phyloP scores from a whole-genome alignment of 1,140 invertebrate genomes.

The Diorhabda elongata region DNA sequence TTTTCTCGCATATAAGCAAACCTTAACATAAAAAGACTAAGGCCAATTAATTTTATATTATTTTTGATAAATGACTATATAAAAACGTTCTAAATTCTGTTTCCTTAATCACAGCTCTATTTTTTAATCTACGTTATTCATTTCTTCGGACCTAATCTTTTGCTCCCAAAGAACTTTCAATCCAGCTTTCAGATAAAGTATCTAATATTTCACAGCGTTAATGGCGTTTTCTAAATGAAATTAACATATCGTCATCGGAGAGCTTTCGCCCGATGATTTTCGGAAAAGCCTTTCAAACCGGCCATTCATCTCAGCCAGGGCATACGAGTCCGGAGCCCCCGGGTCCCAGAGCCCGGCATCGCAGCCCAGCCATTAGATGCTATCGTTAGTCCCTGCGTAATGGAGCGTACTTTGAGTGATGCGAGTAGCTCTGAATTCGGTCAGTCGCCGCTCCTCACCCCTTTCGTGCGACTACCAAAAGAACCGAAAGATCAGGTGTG shows the following conservation, averaged over 20 bases:
- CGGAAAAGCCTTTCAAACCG: conserved; percentile 38
- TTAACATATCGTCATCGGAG: conserved; percentile 34
- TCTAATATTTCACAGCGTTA: conserved; percentile 18
- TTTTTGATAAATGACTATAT: no score
- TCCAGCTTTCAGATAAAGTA: conserved; percentile 12
- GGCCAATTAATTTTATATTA: no score
- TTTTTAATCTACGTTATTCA: no score
- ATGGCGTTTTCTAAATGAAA: conserved; percentile 28
- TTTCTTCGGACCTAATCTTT: background rate
- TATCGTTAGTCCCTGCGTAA: conserved; percentile 43
- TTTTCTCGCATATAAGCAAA: no score
- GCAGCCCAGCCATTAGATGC: conserved; percentile 43
- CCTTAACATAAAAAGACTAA: no score
- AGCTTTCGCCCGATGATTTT: conserved; percentile 31
- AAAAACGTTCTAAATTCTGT: no score
- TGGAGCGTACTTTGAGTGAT: conserved; percentile 44
- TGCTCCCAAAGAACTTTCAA: conserved; percentile 2
- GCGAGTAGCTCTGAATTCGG: conserved; percentile 35
- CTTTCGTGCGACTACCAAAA: conserved; percentile 16
- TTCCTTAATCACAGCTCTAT: no score
- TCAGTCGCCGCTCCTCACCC: conserved; percentile 43
- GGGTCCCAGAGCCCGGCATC: background rate
- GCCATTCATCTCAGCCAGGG: conserved; percentile 40
- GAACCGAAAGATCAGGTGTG: conserved; percentile 12
- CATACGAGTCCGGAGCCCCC: background rate